Evolutionary conservation across 35 echinoderm and acorn worm species (phyloP).

Genomic region (Strongylocentrotus purpuratus): DNA sequence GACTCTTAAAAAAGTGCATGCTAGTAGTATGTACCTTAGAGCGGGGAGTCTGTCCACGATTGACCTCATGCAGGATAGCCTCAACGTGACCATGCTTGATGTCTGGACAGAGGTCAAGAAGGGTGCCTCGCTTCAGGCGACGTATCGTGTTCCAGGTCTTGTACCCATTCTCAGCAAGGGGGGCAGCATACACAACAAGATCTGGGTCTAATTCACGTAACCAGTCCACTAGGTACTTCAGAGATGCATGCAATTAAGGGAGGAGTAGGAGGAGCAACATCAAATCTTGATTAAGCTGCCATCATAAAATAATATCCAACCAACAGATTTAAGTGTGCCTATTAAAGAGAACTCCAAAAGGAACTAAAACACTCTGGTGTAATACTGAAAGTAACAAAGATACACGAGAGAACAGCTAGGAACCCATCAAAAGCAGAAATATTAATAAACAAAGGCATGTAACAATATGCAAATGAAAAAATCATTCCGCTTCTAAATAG

Average conservation of each 20-base stretch:
- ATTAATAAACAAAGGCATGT: not conserved
- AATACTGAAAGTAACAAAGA: too few relatives aligned
- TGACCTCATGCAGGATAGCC: constrained; percentile 81
- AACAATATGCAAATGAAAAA: not conserved
- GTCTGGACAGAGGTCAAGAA: constrained; percentile 77
- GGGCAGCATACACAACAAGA: constrained; percentile 73
- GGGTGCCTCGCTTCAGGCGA: constrained; percentile 66
- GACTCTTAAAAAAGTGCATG: not conserved
- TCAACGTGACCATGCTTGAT: constrained; percentile 85
- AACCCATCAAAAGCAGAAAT: not conserved
- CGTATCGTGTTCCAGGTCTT: constrained; percentile 70
- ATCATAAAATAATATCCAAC: not conserved
- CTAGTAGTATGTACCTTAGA: not conserved
- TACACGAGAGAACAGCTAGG: too few relatives aligned
- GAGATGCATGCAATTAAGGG: not conserved
- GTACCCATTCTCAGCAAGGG: constrained; percentile 86
- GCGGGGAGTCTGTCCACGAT: constrained; percentile 71
- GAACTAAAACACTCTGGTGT: too few relatives aligned
- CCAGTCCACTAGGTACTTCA: constrained; percentile 78
- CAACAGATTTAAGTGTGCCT: too few relatives aligned
- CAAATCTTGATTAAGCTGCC: not conserved
- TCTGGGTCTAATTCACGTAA: constrained; percentile 74
- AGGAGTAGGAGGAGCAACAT: not conserved
- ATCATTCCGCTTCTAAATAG: not conserved
- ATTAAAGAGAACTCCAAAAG: too few relatives aligned